A percentile compares a stretch with the other conserved stretches of the same genome.
phyloP scores from a whole-genome alignment of 2,797 vertebrate genomes.

The Huso huso region DNA sequence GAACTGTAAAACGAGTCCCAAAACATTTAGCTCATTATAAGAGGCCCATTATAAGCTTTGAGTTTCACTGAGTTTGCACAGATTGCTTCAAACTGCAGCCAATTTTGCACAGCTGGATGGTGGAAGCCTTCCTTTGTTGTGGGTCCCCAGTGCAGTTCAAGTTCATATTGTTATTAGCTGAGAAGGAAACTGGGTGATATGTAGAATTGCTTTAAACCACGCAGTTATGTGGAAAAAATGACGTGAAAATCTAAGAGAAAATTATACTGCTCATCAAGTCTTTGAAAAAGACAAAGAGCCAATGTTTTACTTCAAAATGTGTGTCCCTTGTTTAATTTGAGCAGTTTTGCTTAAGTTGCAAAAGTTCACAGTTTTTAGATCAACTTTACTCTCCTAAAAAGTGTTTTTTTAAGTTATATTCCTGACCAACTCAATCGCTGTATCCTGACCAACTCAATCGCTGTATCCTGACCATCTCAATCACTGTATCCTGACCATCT shows the following conservation, averaged over 20 bases:
- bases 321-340: too few relatives aligned
- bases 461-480: too few relatives aligned
- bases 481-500: too few relatives aligned
- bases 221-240: neutral
- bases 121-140: conserved; percentile 5
- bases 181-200: neutral
- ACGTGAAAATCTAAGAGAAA: neutral
- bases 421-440: too few relatives aligned
- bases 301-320: too few relatives aligned
- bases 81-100: neutral
- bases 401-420: too few relatives aligned
- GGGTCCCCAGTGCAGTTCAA: conserved; percentile 5
- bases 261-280: conserved; percentile 20
- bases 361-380: too few relatives aligned
- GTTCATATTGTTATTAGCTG: conserved; percentile 12
- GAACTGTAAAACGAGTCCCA: neutral
- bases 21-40: too few relatives aligned
- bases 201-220: too few relatives aligned
- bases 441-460: too few relatives aligned
- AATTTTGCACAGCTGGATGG: neutral
- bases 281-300: conserved; percentile 17
- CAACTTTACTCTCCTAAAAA: too few relatives aligned
- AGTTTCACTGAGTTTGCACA: conserved; percentile 14
- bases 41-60: conserved; percentile 5
- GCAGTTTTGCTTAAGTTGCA: too few relatives aligned